These are phyloP conservation scores for Myotis brandtii DNA, from an alignment of 2,113 vertebrate species.

Conservation along the genomic window DNA sequence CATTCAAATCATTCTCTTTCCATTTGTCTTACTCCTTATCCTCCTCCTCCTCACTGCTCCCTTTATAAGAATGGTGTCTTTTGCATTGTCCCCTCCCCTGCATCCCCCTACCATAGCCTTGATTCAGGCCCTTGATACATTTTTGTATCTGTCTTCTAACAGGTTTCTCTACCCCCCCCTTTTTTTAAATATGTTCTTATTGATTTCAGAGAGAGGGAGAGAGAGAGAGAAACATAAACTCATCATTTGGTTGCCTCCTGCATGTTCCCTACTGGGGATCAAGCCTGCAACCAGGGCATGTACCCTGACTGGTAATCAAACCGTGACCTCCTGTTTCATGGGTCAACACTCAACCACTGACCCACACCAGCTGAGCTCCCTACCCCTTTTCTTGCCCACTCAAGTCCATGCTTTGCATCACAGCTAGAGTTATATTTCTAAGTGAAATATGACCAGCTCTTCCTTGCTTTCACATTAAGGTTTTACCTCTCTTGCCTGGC, in stretches of 20 bases:
- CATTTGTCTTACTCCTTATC: neutral
- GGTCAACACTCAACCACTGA: neutral
- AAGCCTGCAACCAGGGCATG: neutral
- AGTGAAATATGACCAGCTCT: neutral
- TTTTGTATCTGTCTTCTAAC: neutral
- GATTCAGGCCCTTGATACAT: neutral
- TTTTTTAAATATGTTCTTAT: neutral
- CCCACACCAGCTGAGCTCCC: neutral
- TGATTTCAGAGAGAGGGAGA: neutral
- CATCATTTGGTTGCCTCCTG: neutral
- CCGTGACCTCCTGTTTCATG: neutral
- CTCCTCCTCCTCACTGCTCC: neutral
- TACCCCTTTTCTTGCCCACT: neutral
- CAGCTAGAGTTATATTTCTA: constrained; percentile 24
- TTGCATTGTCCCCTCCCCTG: neutral
- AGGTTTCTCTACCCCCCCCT: neutral
- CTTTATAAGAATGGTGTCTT: constrained; percentile 1
- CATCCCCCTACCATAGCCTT: neutral
- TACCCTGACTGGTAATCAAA: neutral
- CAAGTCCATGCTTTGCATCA: neutral
- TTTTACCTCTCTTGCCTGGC: neutral
- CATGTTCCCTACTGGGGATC: neutral
- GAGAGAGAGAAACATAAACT: neutral
- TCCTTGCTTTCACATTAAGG: constrained; percentile 23
- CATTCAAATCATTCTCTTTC: neutral